Conservation (phyloP, 2,797 vertebrate species). For the Macropus fuliginosus region DNA sequence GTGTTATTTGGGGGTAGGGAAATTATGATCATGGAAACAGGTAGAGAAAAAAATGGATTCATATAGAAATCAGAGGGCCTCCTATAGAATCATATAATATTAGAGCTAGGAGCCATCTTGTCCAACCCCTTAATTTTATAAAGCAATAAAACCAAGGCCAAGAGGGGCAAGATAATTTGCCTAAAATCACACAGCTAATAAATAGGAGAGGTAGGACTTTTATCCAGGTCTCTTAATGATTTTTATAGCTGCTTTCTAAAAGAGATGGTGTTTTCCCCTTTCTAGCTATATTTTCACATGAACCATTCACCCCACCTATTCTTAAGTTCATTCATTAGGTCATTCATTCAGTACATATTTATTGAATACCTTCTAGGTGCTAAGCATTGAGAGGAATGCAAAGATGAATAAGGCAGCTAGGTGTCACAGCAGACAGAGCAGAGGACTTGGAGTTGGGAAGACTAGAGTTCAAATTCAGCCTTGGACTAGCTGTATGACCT, state of each 20-base stretch:
- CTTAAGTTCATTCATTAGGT: not conserved
- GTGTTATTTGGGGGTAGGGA: not conserved
- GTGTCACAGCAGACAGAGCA: not conserved
- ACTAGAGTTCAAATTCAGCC: not conserved
- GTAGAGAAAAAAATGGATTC: not conserved
- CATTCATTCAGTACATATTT: not conserved
- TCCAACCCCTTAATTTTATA: not conserved
- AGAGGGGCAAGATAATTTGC: not conserved
- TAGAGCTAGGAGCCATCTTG: not conserved
- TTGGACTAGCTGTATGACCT: not conserved
- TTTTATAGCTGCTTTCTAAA: not conserved
- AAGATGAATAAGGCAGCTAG: not conserved
- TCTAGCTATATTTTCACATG: not conserved
- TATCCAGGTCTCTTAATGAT: not conserved
- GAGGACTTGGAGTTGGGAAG: not conserved
- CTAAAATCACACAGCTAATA: not conserved
- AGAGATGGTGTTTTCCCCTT: not conserved
- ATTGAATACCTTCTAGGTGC: not conserved
- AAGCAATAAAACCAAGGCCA: not conserved
- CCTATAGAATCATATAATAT: not conserved
- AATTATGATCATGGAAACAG: not conserved
- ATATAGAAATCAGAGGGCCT: not conserved
- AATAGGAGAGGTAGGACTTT: not conserved
- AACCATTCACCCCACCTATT: not conserved
- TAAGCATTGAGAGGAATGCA: not conserved